Conservation (phyloP, 2,888 invertebrate genomes). For the Tanaodytes sp. region DNA sequence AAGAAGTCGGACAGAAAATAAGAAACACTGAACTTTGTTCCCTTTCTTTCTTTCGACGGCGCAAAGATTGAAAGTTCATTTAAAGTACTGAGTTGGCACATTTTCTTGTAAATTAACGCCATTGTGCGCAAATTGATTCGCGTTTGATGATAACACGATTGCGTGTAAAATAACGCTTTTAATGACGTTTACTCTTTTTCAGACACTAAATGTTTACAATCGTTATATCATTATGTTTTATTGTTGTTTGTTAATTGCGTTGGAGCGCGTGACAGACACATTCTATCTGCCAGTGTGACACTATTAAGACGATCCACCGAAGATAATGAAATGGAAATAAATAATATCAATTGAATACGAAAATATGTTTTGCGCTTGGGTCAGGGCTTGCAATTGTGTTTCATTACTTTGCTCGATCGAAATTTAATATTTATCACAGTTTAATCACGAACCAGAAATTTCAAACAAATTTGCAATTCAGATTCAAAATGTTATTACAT, state of each 20-base stretch:
- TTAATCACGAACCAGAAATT: too few relatives aligned
- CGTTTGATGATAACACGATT: not conserved
- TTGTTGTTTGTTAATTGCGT: conserved; percentile 10
- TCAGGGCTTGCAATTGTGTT: not conserved
- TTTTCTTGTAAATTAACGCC: not conserved
- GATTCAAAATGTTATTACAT: too few relatives aligned
- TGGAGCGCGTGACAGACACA: not conserved
- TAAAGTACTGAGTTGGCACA: not conserved
- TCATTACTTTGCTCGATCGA: too few relatives aligned
- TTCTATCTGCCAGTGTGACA: not conserved
- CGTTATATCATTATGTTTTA: conserved; percentile 1
- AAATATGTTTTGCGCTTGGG: conserved; percentile 2
- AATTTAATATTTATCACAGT: too few relatives aligned
- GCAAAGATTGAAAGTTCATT: not conserved
- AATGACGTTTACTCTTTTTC: not conserved
- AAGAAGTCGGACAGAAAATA: not conserved
- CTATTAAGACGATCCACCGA: not conserved
- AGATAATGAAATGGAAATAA: conserved; percentile 11
- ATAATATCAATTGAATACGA: not conserved
- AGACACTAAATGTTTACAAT: not conserved
- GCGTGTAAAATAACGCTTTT: not conserved
- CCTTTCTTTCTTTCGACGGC: not conserved
- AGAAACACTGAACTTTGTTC: not conserved
- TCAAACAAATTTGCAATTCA: too few relatives aligned
- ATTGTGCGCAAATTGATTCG: conserved; percentile 4